Conservation (phyloP, 2,797 vertebrate species). For the Gymnoscopelus microlampas region DNA sequence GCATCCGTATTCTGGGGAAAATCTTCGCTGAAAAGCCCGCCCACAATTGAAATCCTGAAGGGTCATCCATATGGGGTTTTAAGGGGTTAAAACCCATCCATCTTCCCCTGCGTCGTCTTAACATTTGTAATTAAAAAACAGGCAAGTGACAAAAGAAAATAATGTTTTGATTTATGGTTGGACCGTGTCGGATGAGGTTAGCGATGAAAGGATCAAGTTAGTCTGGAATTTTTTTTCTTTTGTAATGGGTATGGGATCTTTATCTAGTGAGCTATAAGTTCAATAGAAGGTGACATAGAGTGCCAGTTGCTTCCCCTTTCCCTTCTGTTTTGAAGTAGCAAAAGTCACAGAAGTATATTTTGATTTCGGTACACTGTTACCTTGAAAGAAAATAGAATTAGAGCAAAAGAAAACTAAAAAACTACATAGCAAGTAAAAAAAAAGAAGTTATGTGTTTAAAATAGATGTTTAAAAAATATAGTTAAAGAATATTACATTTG, state of each 20-base stretch:
- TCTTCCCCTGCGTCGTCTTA: slow-evolving; percentile 43
- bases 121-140: slow-evolving; percentile 69
- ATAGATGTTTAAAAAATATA: not conserved
- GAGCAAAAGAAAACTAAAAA: slow-evolving; percentile 7
- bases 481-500: slow-evolving; percentile 28
- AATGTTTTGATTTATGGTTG: slow-evolving; percentile 85
- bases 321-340: slow-evolving; percentile 56
- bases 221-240: slow-evolving; percentile 47
- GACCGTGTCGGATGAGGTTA: slow-evolving; percentile 83
- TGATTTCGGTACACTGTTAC: slow-evolving; percentile 50
- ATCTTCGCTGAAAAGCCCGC: no score
- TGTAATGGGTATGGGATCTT: slow-evolving; percentile 32
- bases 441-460: no score
- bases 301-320: slow-evolving; percentile 67
- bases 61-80: no score
- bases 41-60: no score
- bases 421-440: no score
- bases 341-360: slow-evolving; percentile 55
- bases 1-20: no score
- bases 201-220: slow-evolving; percentile 57
- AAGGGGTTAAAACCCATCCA: not conserved
- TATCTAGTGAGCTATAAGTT: slow-evolving; percentile 23
- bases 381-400: slow-evolving; percentile 35
- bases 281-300: slow-evolving; percentile 46
- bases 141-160: slow-evolving; percentile 33